phyloP scores from a whole-genome alignment of 2,888 invertebrate genomes.

The Sicus ferrugineus region DNA sequence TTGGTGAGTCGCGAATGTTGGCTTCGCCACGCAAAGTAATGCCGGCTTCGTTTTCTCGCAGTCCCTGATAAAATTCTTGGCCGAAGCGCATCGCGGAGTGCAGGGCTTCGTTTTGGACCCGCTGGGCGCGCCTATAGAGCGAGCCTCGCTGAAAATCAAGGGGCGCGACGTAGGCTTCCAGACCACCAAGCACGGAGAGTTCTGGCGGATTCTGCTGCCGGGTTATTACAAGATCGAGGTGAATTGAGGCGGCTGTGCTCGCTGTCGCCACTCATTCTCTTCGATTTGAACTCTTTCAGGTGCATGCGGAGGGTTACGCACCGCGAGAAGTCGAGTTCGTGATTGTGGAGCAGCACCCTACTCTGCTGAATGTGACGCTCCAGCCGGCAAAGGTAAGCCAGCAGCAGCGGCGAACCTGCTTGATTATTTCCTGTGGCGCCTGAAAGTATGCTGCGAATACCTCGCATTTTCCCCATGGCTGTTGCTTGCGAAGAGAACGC shows the following conservation, averaged over 20 bases:
- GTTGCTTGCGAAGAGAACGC: neutral
- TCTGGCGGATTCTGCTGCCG: conserved; percentile 90
- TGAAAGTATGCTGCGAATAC: neutral
- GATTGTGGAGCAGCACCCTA: conserved; percentile 86
- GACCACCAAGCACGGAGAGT: conserved; percentile 91
- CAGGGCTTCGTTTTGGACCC: conserved; percentile 86
- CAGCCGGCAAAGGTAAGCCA: conserved; percentile 74
- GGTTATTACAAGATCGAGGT: conserved; percentile 87
- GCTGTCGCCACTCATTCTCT: neutral
- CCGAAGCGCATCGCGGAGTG: conserved; percentile 87
- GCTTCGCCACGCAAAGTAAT: neutral
- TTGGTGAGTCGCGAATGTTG: conserved; percentile 71
- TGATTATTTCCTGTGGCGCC: too few relatives aligned
- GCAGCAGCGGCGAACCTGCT: too few relatives aligned
- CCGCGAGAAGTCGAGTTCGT: conserved; percentile 87
- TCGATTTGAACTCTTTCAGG: conserved; percentile 66
- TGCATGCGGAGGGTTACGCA: conserved; percentile 83
- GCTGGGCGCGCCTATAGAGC: conserved; percentile 79
- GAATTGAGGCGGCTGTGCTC: conserved; percentile 38
- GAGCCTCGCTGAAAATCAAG: conserved; percentile 80
- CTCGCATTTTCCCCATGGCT: neutral
- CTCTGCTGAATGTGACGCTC: conserved; percentile 82
- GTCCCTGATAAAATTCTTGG: conserved; percentile 83
- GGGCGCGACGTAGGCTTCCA: conserved; percentile 85
- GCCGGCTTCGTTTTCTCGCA: conserved; percentile 64